phyloP scores from a whole-genome alignment of 2,113 vertebrate species.

The Dipodomys ordii region DNA sequence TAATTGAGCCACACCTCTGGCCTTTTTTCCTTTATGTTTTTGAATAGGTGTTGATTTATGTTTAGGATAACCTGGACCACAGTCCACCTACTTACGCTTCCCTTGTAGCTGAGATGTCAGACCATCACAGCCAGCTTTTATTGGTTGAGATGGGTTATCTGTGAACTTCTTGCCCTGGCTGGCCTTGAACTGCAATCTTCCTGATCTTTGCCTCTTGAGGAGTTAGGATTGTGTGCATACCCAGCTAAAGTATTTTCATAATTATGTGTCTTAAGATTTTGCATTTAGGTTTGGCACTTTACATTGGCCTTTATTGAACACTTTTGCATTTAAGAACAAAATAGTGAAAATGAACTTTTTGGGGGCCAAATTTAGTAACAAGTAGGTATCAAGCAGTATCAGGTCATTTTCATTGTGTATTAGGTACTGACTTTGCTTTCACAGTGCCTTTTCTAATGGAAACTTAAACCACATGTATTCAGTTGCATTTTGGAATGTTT shows the following conservation, averaged over 20 bases:
- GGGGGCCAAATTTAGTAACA: neutral
- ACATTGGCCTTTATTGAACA: slow-evolving; percentile 26
- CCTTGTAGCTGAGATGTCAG: no score
- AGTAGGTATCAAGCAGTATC: neutral
- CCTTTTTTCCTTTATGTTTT: no score
- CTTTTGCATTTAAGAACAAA: slow-evolving; percentile 1
- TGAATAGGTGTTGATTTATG: no score
- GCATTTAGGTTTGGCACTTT: slow-evolving; percentile 47
- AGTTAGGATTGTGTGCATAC: no score
- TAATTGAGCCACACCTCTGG: no score
- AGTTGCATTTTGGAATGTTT: slow-evolving; percentile 8
- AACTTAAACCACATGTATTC: neutral
- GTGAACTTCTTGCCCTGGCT: no score
- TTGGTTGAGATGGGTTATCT: no score
- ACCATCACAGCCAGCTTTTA: no score
- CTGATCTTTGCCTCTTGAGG: no score
- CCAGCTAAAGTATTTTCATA: neutral
- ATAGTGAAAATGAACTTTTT: neutral
- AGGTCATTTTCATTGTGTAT: neutral
- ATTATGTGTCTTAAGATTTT: slow-evolving; percentile 17
- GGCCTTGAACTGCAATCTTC: no score
- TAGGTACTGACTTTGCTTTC: slow-evolving; percentile 1
- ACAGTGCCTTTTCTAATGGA: neutral
- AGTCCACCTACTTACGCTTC: no score
- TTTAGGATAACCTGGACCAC: no score